A percentile compares a stretch with the other conserved stretches of the same genome.
phyloP scores from a whole-genome alignment of 92 coral and sea anemone genomes.

The Zoanthus sociatus region DNA sequence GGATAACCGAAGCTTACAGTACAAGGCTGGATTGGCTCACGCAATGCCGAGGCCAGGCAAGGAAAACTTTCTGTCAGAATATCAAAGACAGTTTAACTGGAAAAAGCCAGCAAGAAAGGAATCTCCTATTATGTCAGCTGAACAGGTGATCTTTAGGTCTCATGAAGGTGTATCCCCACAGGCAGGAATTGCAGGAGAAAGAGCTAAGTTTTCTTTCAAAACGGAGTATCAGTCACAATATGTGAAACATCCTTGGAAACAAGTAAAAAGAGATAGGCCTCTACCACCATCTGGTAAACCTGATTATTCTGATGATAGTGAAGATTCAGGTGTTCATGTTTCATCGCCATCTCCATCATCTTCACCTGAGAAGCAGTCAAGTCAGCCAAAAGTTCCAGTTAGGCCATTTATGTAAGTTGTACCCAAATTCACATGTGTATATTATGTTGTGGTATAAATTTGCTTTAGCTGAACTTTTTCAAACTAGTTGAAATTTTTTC shows the following conservation, averaged over 20 bases:
- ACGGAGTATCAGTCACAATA: constrained; percentile 74
- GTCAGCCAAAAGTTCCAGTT: constrained; percentile 10
- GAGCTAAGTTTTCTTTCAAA: constrained; percentile 60
- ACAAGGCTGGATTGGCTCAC: constrained; percentile 72
- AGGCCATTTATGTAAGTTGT: constrained; percentile 41
- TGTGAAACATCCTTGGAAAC: constrained; percentile 54
- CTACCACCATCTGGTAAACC: not conserved
- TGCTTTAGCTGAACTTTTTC: too few species aligned
- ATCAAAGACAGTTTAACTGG: constrained; percentile 74
- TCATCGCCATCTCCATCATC: constrained; percentile 10
- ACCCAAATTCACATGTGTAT: not conserved
- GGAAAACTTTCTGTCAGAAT: constrained; percentile 64
- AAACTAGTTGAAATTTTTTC: too few species aligned
- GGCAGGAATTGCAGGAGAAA: constrained; percentile 14
- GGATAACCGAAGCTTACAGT: constrained; percentile 65
- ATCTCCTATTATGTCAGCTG: constrained; percentile 74
- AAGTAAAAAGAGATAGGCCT: not conserved
- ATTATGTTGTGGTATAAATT: not conserved
- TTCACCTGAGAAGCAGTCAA: constrained; percentile 20
- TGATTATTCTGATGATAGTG: not conserved
- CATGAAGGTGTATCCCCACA: constrained; percentile 61
- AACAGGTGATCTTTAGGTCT: constrained; percentile 54
- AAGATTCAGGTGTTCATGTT: constrained; percentile 30
- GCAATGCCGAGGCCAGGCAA: constrained; percentile 53
- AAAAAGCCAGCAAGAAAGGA: constrained; percentile 60